Conservation (phyloP, 2,888 invertebrate species). For the Electrophaes corylata region DNA sequence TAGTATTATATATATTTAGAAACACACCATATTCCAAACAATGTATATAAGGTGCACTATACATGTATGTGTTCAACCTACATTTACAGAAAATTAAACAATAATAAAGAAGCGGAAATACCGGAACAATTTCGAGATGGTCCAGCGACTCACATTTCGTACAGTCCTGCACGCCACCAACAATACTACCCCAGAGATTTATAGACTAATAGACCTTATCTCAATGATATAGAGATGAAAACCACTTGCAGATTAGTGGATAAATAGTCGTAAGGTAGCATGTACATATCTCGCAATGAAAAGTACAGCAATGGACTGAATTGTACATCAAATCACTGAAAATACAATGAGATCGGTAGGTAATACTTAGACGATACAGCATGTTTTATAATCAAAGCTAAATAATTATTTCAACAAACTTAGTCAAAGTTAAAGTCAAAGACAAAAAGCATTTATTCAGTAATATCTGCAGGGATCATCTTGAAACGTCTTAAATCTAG, state of each 20-base stretch:
- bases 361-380: conserved; percentile 41
- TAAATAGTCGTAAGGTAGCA: conserved; percentile 21
- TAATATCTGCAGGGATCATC: too few species aligned
- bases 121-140: conserved; percentile 66
- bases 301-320: conserved; percentile 53
- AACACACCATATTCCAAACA: neutral
- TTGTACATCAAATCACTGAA: conserved; percentile 54
- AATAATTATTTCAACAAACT: neutral
- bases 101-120: conserved; percentile 58
- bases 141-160: conserved; percentile 58
- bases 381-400: neutral
- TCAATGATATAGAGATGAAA: neutral
- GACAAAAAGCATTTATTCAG: too few species aligned
- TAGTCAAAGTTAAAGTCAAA: too few species aligned
- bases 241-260: conserved; percentile 4
- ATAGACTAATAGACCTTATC: conserved; percentile 4
- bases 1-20: neutral
- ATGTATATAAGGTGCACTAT: neutral
- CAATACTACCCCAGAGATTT: neutral
- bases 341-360: conserved; percentile 49
- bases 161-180: conserved; percentile 36
- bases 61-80: conserved; percentile 15
- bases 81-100: conserved; percentile 36
- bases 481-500: too few species aligned
- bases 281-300: conserved; percentile 56